Percentiles rank a stretch among this genome's conserved stretches.
Evolutionary conservation across 2,888 invertebrate species (phyloP).

Genomic region (Leptopilina myrica): DNA sequence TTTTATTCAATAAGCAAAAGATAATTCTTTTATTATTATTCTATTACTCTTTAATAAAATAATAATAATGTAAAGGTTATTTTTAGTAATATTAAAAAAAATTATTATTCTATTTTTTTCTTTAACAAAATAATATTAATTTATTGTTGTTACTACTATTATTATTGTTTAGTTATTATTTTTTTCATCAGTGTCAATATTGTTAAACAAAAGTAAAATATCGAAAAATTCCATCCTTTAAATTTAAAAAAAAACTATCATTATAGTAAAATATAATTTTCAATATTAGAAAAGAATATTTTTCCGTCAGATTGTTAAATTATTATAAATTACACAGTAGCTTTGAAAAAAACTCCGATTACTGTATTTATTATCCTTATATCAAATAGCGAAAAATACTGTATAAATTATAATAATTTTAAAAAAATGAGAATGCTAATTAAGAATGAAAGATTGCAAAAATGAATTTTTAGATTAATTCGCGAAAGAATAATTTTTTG

Average conservation of each 20-base stretch:
- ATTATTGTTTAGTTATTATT: no score
- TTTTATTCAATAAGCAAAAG: no score
- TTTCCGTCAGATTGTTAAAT: constrained; percentile 16
- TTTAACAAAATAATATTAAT: no score
- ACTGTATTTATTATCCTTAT: no score
- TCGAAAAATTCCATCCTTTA: constrained; percentile 26
- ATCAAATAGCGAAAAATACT: neutral
- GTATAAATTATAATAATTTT: neutral
- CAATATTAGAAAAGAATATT: constrained; percentile 3
- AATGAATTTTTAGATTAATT: constrained; percentile 22
- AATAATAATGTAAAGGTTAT: no score
- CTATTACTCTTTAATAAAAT: no score
- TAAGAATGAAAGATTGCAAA: constrained; percentile 1
- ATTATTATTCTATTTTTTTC: no score
- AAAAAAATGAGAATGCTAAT: neutral
- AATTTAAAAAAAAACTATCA: neutral
- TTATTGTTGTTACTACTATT: no score
- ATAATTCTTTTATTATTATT: no score
- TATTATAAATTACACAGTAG: constrained; percentile 12
- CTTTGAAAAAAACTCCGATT: neutral
- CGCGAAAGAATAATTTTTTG: constrained; percentile 4
- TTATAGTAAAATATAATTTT: neutral
- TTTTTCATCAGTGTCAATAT: no score
- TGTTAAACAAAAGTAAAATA: constrained; percentile 9
- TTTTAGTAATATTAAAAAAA: no score